Percentiles rank a stretch among this genome's conserved stretches.
Conservation (phyloP, 1,140 invertebrate genomes). For the Drosophila truncata region DNA sequence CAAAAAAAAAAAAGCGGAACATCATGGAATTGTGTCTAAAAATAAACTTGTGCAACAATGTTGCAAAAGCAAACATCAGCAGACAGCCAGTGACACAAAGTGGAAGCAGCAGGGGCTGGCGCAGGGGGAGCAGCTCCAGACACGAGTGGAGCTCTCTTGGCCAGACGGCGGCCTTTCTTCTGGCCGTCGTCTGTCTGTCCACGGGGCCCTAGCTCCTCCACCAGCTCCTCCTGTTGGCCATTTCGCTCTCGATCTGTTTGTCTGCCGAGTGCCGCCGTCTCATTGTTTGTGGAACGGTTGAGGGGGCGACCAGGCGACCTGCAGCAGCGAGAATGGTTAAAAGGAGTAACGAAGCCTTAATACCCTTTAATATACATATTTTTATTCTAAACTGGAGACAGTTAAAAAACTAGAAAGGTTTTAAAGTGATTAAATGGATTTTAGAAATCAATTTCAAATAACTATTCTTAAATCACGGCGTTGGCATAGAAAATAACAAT, state of each 20-base stretch:
- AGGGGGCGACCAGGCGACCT: constrained; percentile 4
- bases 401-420: too few relatives aligned
- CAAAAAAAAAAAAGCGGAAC: constrained; percentile 38
- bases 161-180: constrained; percentile 49
- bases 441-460: not conserved
- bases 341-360: constrained; percentile 60
- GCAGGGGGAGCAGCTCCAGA: constrained; percentile 12
- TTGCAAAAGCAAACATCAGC: constrained; percentile 80
- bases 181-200: not conserved
- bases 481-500: too few relatives aligned
- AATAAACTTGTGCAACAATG: constrained; percentile 80
- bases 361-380: not conserved
- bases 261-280: constrained; percentile 60
- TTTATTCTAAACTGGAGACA: too few relatives aligned
- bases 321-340: constrained; percentile 43
- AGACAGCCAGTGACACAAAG: constrained; percentile 61
- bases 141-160: constrained; percentile 35
- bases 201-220: not conserved
- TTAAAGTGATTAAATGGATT: not conserved
- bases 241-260: constrained; percentile 51
- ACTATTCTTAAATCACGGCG: too few relatives aligned
- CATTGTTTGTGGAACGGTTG: constrained; percentile 69
- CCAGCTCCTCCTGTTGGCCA: constrained; percentile 10
- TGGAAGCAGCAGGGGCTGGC: constrained; percentile 15
- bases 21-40: constrained; percentile 76